Conservation (phyloP, 2,113 vertebrate genomes). For the Campylomormyrus numenius region DNA sequence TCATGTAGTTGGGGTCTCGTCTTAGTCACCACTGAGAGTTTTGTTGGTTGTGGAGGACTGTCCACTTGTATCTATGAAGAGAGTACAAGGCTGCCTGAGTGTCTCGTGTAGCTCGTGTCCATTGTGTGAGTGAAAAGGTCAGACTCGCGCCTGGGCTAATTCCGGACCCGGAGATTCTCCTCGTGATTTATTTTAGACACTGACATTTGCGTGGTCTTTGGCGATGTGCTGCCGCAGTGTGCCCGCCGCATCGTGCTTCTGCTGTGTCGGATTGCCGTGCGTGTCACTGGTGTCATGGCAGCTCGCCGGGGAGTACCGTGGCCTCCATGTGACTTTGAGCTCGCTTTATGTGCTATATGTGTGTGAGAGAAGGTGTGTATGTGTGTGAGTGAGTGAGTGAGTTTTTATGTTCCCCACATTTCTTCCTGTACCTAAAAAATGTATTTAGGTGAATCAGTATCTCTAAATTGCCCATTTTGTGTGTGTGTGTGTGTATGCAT, state of each 20-base stretch:
- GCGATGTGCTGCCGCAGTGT: conserved; percentile 2
- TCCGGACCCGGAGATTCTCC: conserved; percentile 60
- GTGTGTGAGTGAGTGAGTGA: background rate
- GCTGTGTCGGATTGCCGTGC: too few species aligned
- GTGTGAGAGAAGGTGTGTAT: background rate
- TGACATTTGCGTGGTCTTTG: conserved; percentile 30
- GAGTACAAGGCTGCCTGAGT: background rate
- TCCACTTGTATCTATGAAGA: background rate
- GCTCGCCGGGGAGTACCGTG: background rate
- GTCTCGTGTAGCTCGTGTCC: conserved; percentile 37
- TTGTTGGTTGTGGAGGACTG: background rate
- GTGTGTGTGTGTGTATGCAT: background rate
- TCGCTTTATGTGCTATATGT: background rate
- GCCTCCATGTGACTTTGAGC: background rate
- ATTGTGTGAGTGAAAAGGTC: conserved; percentile 64
- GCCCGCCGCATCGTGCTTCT: background rate
- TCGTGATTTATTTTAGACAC: conserved; percentile 22
- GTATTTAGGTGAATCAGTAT: background rate
- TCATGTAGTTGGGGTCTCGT: background rate
- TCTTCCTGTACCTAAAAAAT: background rate
- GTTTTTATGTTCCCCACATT: background rate
- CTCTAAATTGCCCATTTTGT: background rate
- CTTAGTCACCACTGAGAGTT: background rate
- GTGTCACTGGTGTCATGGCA: background rate
- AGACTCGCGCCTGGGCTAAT: conserved; percentile 69